Conservation (phyloP, 2,888 invertebrate species). For the Stenolophus ochropezus region DNA sequence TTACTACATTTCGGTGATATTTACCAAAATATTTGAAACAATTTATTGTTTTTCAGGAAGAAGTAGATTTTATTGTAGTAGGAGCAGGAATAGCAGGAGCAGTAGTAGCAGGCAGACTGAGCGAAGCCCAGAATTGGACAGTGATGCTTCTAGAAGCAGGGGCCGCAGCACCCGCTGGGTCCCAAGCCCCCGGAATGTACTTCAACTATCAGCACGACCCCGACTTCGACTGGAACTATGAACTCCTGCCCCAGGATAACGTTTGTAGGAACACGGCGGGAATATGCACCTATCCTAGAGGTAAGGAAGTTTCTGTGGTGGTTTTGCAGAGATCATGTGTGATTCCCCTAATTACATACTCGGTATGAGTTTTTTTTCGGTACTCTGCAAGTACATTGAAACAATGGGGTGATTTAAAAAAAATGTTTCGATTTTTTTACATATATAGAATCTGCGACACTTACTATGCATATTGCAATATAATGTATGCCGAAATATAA, state of each 20-base stretch:
- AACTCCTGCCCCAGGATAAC: constrained; percentile 45
- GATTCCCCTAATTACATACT: not conserved
- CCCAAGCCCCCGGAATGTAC: constrained; percentile 57
- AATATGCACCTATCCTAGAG: constrained; percentile 57
- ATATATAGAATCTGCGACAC: too few species aligned
- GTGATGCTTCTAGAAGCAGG: constrained; percentile 61
- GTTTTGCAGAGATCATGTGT: not conserved
- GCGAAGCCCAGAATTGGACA: constrained; percentile 35
- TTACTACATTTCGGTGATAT: too few species aligned
- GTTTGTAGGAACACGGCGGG: constrained; percentile 50
- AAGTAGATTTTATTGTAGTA: constrained; percentile 60
- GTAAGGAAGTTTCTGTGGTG: constrained; percentile 2
- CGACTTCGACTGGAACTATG: constrained; percentile 55
- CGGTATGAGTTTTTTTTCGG: too few species aligned
- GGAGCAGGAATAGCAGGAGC: constrained; percentile 58
- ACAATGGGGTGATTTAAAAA: too few species aligned
- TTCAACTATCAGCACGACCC: constrained; percentile 55
- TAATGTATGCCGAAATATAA: too few species aligned
- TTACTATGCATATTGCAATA: too few species aligned
- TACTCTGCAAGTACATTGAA: too few species aligned
- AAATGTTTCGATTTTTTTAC: too few species aligned
- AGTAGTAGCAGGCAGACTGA: constrained; percentile 57
- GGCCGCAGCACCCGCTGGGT: constrained; percentile 53
- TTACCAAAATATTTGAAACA: too few species aligned
- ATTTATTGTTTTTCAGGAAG: constrained; percentile 48